Evolutionary conservation across 64 coral and sea anemone genomes (phyloP), one percentile per base, ranked within the genome.

Genomic region (Montipora cactus): DNA sequence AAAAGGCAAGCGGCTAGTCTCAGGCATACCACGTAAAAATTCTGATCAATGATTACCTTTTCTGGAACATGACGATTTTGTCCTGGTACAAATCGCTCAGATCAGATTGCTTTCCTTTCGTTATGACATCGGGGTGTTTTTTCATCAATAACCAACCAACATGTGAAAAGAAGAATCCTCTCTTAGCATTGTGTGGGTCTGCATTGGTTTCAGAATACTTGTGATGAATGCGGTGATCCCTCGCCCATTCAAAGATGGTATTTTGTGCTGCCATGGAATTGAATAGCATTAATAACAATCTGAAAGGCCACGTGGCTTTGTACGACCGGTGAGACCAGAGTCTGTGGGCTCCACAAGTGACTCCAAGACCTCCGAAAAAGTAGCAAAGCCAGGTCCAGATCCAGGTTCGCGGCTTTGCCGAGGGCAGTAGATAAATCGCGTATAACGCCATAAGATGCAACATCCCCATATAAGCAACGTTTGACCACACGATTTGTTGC

Each of bases 191-290:
- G 48, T 96, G 95, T 8, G 95, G 95, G 22, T 96, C 95, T 5
- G 79, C 95, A 15, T 96, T 81, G 8, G 95, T 94, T 83, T 96
- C 95, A 6, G 95, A 93, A 74, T 74, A 96, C 81, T 96, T 96
- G 91, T 96, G 95, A 71, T 96, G 95, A 68, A 96, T 92, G 5
- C 95, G 91, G n/a, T 96, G 95, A 49, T 96, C 95, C 2, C 95
- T 81, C 23, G 80, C 87, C 95, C 95, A 96, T 49, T 96, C 95
- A 91, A 96, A 96, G 13, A 96, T 93, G 81, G 93, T 87, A 66
- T 96, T 96, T 50, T 96, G 95, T 21, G 59, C 91, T 28, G 95
- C 95, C 12, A 84, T 53, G 8, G 74, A 83, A 20, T 93, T 93
- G 62, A 94, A 64, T 0, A 94, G 2, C 53, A 93, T 87, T 4